Base-by-base conservation (phyloP, 2,888 invertebrate species). In the Magallana nippona region DNA sequence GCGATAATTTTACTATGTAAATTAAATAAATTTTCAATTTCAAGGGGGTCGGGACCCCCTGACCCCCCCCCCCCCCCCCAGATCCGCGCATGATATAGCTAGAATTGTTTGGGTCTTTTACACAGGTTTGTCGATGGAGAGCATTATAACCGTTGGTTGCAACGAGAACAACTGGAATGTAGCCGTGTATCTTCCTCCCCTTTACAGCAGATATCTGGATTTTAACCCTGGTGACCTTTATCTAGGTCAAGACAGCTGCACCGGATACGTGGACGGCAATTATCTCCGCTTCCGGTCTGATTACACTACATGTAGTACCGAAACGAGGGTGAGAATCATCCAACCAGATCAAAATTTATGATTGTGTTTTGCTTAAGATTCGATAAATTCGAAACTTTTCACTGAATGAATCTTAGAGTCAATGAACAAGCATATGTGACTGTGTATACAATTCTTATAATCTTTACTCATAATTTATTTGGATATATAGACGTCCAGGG, bases 111-210 rank as follows among this genome's bases (percentile, higher is more conserved):
- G 44, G 5, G 5, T 3, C 19, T 11, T 78, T 27, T 15, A 19
- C 58, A 17, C 83, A 86, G 86, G 78, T 19, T 58, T 78, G 3
- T 55, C 55, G 1, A 58, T 82, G 1, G 81, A 85, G 13, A 58
- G 62, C 11, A 55, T 78, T 1, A 84, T 89, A 11, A 44, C 10
- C 15, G 86, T 88, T 1, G 79, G 82, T 10, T 89, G 88, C 77
- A 82, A 82, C 22, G 84, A 87, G n/a, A 82, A 81, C 17, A 84
- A 83, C n/a, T 89, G 88, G 88, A 78, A 88, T 55, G 82, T 88
- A 15, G 19, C 58, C 15, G 60, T 89, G 22, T 60, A 80, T 19
- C 55, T 84, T 11, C 81, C 81, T 10, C 56, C 81, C 3, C n/a
- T 84, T 17, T 44, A 82, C 58, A 81, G 56, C 22, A 55, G 62